Conservation (phyloP, 2,797 vertebrate genomes). For the Esox masquinongy region DNA sequence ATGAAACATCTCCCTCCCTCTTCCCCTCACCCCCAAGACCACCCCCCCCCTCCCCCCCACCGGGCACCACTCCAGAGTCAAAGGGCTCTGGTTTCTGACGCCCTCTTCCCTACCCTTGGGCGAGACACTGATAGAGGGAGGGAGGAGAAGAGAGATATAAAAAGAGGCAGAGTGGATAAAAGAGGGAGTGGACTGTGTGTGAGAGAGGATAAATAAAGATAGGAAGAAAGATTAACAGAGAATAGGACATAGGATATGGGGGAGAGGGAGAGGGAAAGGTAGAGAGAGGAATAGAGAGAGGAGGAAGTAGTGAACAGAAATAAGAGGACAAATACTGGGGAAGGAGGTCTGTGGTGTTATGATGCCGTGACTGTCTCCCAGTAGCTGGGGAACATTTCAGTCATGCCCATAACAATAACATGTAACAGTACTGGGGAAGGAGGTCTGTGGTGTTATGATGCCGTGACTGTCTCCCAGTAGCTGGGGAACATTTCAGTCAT, state of each 20-base stretch:
- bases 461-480: neutral
- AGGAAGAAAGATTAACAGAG: neutral
- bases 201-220: neutral
- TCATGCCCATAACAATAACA: neutral
- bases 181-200: neutral
- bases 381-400: too few relatives aligned
- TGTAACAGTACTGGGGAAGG: too few relatives aligned
- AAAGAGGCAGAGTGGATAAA: conserved; percentile 4
- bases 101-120: conserved; percentile 42
- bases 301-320: neutral
- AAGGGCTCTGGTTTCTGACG: conserved; percentile 41
- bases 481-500: too few relatives aligned
- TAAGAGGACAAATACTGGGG: too few relatives aligned
- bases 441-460: too few relatives aligned
- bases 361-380: neutral
- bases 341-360: too few relatives aligned
- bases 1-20: neutral
- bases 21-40: conserved; percentile 29
- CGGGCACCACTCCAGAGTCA: conserved; percentile 35
- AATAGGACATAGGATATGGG: neutral
- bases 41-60: conserved; percentile 11
- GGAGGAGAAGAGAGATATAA: conserved; percentile 15
- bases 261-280: neutral
- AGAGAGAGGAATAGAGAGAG: conserved; percentile 10
- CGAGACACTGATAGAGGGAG: conserved; percentile 14